Evolutionary conservation across 2,888 invertebrate species (phyloP).

Genomic region (Luperina nickerlii): DNA sequence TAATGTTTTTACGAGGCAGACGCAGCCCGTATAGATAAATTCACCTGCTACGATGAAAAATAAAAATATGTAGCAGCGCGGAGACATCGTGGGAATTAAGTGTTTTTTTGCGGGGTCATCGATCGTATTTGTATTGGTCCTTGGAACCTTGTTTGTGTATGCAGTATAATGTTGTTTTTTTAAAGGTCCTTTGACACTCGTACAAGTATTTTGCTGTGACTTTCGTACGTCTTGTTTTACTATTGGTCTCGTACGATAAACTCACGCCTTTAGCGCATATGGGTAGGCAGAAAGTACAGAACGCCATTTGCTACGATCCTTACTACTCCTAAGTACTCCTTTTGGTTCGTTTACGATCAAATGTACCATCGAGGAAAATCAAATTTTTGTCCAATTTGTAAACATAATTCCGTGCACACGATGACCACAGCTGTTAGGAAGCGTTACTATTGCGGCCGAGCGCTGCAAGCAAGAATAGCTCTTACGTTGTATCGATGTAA

Average conservation of each 20-base stretch:
- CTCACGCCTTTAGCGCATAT: not conserved
- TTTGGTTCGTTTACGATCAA: not conserved
- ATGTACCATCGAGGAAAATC: too few species aligned
- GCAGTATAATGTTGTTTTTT: not conserved
- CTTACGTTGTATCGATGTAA: too few species aligned
- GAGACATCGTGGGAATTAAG: slow-evolving; percentile 3
- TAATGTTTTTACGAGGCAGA: slow-evolving; percentile 62
- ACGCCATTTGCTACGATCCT: not conserved
- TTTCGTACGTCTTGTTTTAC: not conserved
- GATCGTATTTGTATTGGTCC: not conserved
- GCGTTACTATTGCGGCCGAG: too few species aligned
- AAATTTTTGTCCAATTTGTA: too few species aligned
- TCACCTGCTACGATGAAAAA: slow-evolving; percentile 60
- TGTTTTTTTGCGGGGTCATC: slow-evolving; percentile 37
- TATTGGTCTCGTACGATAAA: not conserved
- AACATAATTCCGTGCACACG: too few species aligned
- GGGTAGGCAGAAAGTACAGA: not conserved
- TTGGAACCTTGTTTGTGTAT: not conserved
- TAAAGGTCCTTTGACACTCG: not conserved
- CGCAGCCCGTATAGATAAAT: slow-evolving; percentile 59
- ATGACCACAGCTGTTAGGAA: too few species aligned
- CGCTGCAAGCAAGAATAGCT: too few species aligned
- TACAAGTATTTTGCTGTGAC: not conserved
- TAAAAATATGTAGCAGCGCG: slow-evolving; percentile 51
- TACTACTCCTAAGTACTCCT: not conserved